Percentiles rank a stretch among this genome's conserved stretches.
These are phyloP conservation scores for Raphicerus campestris DNA, from an alignment of 2,113 vertebrate species.

Conservation along the genomic window DNA sequence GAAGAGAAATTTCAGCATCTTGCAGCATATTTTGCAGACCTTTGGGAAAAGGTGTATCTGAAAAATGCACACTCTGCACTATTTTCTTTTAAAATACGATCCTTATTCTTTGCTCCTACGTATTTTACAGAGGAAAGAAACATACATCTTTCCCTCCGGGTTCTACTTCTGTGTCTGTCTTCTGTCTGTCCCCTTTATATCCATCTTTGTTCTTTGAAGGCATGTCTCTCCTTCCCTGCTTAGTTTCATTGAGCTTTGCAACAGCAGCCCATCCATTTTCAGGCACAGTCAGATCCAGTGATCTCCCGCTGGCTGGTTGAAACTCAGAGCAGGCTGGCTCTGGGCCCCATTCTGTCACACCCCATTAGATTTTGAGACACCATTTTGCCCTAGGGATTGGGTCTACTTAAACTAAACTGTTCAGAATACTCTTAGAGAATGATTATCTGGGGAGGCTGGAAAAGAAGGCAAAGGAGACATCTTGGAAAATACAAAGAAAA, in stretches of 20 bases:
- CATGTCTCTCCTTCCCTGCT: background rate
- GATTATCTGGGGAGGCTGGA: slow-evolving; percentile 3
- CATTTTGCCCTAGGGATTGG: slow-evolving; percentile 27
- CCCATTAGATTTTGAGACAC: slow-evolving; percentile 42
- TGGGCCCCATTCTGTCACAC: slow-evolving; percentile 29
- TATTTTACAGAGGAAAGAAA: background rate
- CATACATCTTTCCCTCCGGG: background rate
- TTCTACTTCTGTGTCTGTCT: background rate
- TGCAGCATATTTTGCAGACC: background rate
- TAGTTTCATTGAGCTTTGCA: background rate
- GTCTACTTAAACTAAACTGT: background rate
- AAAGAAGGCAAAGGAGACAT: background rate
- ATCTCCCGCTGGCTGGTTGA: background rate
- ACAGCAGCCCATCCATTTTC: background rate
- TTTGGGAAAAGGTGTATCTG: background rate
- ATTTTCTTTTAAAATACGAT: background rate
- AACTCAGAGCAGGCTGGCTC: background rate
- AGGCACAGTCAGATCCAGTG: background rate
- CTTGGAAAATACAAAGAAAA: slow-evolving; percentile 14
- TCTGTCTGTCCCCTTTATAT: background rate
- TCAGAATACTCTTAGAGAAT: background rate
- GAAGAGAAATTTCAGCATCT: background rate
- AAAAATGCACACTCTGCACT: background rate
- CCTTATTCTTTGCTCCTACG: background rate
- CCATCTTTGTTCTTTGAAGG: background rate